A percentile compares a stretch with the other conserved stretches of the same genome.
phyloP scores from a whole-genome alignment of 1,140 invertebrate species.

The Sycophila sp. region DNA sequence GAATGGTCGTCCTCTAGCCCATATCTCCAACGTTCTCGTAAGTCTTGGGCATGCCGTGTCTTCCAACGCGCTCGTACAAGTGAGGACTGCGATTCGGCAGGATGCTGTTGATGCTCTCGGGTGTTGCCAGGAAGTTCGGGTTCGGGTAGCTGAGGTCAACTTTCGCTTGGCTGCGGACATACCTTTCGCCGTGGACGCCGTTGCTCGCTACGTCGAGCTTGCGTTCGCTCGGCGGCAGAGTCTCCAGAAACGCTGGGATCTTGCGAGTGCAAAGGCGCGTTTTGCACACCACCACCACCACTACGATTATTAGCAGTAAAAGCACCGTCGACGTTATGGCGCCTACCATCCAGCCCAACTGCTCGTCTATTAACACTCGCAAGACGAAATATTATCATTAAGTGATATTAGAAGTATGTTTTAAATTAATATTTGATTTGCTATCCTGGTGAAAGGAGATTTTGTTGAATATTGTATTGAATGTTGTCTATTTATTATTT shows the following conservation, averaged over 20 bases:
- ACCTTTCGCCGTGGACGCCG: not conserved
- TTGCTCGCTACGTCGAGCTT: slow-evolving; percentile 5
- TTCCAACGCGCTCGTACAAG: slow-evolving; percentile 23
- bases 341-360: slow-evolving; percentile 60
- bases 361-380: slow-evolving; percentile 52
- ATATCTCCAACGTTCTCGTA: not conserved
- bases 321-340: slow-evolving; percentile 56
- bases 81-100: slow-evolving; percentile 55
- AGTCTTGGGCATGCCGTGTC: not conserved
- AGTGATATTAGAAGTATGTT: no score
- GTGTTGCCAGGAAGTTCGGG: slow-evolving; percentile 9
- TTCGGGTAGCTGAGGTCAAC: slow-evolving; percentile 29
- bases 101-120: slow-evolving; percentile 39
- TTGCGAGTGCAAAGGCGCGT: slow-evolving; percentile 49
- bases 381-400: no score
- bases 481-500: no score
- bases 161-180: not conserved
- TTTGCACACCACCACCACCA: slow-evolving; percentile 60
- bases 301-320: slow-evolving; percentile 57
- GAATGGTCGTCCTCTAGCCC: not conserved
- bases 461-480: no score
- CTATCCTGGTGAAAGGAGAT: no score
- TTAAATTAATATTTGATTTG: no score
- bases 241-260: slow-evolving; percentile 51
- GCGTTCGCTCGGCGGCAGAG: slow-evolving; percentile 40